Base-by-base conservation (phyloP, 2,113 vertebrate species). In the Saccopteryx bilineata region DNA sequence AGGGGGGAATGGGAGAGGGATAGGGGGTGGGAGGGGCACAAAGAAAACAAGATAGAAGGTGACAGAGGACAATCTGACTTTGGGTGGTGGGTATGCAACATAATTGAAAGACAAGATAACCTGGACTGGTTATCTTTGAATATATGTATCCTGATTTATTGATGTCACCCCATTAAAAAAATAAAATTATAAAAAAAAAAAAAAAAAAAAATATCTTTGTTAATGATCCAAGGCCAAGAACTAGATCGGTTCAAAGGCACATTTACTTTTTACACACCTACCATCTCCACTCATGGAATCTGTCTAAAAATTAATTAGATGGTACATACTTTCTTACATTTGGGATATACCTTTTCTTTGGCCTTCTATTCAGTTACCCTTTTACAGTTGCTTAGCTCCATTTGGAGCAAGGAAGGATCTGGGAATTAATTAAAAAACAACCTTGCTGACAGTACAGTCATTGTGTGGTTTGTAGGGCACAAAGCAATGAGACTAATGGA, bases 371-470 rank as follows among this genome's bases (percentile, higher is more conserved):
- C 31, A 28, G 12, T 24, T 91, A 24, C 28, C 46, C 10, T 88
- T 81, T 93, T 60, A 78, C 5, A 65, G 4, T 78, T 94, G 11
- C 5, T 83, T 79, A 69, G 19, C 17, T 89, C 24, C 63, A 28
- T 74, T 95, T 48, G 48, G 24, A 66, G 23, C 63, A 87, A 84
- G 85, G 71, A 86, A n/a, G 39, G 28, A 79, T n/a, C 63, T 95
- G 46, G 9, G 46, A 61, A 69, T 93, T 26, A 13, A n/a, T 92
- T 88, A 63, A 60, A 83, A 72, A 61, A 5, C 33, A 50, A 2
- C 71, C 23, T 94, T 87, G 18, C 15, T 84, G 18, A 54, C 72
- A 23, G 17, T 79, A 9, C 5, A 71, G 17, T 85, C 19, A 78
- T 74, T 9, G 3, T 86, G 39, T 90, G 33, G 28, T 85, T 72